Percentiles rank a stretch among this genome's conserved stretches.
phyloP scores from a whole-genome alignment of 1,140 invertebrate genomes.

The Pseudomyrmex flavicornis region DNA sequence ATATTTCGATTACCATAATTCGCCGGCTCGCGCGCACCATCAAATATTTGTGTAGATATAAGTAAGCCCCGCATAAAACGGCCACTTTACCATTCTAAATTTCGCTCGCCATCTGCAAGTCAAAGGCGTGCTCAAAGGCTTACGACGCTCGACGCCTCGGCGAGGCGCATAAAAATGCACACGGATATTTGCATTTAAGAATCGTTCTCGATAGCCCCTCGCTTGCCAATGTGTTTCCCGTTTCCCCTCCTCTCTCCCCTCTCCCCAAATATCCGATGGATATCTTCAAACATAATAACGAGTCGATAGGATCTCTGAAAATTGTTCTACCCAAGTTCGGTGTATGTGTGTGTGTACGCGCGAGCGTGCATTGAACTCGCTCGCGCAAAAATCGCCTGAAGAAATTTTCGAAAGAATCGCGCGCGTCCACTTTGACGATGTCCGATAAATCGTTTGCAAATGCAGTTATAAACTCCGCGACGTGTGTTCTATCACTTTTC shows the following conservation, averaged over 20 bases:
- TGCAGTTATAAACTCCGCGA: no score
- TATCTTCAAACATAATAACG: conserved; percentile 43
- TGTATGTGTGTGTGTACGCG: no score
- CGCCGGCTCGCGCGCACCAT: conserved; percentile 42
- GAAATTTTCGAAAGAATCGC: conserved; percentile 1
- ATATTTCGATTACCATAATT: conserved; percentile 62
- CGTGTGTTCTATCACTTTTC: no score
- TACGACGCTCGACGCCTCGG: conserved; percentile 59
- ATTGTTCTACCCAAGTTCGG: neutral
- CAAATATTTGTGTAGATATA: conserved; percentile 61
- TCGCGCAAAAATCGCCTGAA: neutral
- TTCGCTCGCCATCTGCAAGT: conserved; percentile 67
- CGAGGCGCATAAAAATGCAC: conserved; percentile 69
- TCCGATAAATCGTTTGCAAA: neutral
- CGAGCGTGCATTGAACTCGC: conserved; percentile 16
- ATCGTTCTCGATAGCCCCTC: conserved; percentile 61
- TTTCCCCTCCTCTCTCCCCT: neutral
- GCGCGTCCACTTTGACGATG: neutral
- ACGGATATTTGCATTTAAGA: conserved; percentile 68
- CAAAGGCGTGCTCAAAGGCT: conserved; percentile 67
- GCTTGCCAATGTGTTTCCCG: neutral
- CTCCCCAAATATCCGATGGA: conserved; percentile 14
- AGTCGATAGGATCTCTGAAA: conserved; percentile 3
- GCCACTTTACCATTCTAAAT: conserved; percentile 69
- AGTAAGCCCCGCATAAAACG: conserved; percentile 56